Conservation (phyloP, 1,140 invertebrate genomes). For the Pseudomyrmex pallidus region DNA sequence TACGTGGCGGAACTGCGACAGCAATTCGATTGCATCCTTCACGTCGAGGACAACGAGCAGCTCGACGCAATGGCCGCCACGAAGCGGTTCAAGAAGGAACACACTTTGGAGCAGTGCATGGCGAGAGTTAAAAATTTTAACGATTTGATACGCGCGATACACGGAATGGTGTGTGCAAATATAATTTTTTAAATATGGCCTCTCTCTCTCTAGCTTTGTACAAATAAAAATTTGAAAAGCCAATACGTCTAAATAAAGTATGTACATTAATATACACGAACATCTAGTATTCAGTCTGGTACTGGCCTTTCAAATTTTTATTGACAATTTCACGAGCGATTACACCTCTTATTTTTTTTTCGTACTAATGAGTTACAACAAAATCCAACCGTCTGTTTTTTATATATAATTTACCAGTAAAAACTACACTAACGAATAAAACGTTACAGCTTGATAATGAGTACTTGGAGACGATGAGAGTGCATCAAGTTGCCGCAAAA, state of each 20-base stretch:
- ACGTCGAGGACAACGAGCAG: conserved; percentile 52
- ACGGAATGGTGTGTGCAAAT: conserved; percentile 72
- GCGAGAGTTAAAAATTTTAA: conserved; percentile 77
- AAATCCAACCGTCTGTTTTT: too few relatives aligned
- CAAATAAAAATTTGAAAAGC: background rate
- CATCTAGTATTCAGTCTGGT: too few relatives aligned
- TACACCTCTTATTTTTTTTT: too few relatives aligned
- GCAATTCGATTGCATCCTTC: conserved; percentile 68
- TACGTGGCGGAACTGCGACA: conserved; percentile 64
- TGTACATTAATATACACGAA: too few relatives aligned
- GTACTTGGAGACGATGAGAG: conserved; percentile 75
- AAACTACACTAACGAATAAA: too few relatives aligned
- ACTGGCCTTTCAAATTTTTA: too few relatives aligned
- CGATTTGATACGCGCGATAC: conserved; percentile 71
- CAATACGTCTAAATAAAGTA: background rate
- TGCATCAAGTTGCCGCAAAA: conserved; percentile 76
- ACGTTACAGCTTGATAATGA: conserved; percentile 84
- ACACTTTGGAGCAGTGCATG: conserved; percentile 70
- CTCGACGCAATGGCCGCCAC: conserved; percentile 18
- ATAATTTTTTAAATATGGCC: background rate
- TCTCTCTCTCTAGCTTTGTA: too few relatives aligned
- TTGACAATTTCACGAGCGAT: too few relatives aligned
- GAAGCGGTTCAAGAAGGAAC: background rate
- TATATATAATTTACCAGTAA: too few relatives aligned
- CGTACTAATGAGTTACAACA: too few relatives aligned